Base-by-base conservation (phyloP, 2,113 vertebrate species). In the Microcebus lehilahytsara region DNA sequence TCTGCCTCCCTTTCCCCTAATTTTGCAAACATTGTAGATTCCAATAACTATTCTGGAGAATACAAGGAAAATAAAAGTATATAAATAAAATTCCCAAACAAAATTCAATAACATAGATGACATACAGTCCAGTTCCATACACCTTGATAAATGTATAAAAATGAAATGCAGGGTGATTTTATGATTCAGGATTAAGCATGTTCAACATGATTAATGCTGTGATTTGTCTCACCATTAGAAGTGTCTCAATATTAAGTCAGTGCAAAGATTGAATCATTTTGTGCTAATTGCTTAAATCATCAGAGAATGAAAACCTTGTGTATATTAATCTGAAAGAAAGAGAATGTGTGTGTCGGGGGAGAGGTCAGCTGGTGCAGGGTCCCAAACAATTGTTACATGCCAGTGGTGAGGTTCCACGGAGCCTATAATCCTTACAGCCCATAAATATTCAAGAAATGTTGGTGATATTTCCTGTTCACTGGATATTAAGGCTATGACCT, bases 131-230 rank as follows among this genome's bases (percentile, higher is more conserved):
- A 86, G 40, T 16, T 34, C 51, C 25, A 32, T 16, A 64, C 11
- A 86, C 7, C 3, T 67, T 60, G 9, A 91, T 64, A 85, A 84
- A 93, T 46, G 13, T 46, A 62, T 81, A 46, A 80, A 89, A 91
- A 46, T 96, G 9, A 58, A 81, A 89, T 69, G 74, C 32, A 42
- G 30, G 16, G 40, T 74, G 9, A 13, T 84, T 91, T 93, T 69
- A 93, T 85, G 25, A 72, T 46, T 74, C 40, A 60, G 75, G 7
- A 93, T 83, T 78, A 80, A 79, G 19, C 16, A 80, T n/a, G 7
- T 42, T 88, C 85, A 93, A 83, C 16, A 67, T 75, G 66, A 77
- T 51, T 64, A 85, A 89, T 80, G 7, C 58, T 91, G 10, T 80
- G 14, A 80, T 64, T 93, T 89, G 9, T 90, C 10, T 22, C 7